Evolutionary conservation across 2,888 invertebrate species (phyloP), one percentile per base, ranked within the genome.

Genomic region (Agrotis segetum): DNA sequence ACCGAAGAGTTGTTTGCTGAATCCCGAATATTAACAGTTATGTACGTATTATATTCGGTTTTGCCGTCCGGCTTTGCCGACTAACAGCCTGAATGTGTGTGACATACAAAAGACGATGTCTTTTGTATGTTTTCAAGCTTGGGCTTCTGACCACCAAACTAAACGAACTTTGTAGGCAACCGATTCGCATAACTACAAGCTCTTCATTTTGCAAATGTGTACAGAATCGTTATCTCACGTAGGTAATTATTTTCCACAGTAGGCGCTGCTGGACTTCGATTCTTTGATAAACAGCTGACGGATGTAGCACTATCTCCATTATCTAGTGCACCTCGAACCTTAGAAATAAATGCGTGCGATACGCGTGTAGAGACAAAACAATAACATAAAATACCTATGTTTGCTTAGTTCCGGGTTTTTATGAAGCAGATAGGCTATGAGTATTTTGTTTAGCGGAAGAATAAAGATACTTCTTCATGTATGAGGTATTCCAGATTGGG

Each of bases 241-340:
- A 50, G 0, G 40, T 59, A 50, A 44, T 71, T 63, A 79, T 68
- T 74, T 67, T 61, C 60, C 75, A 7, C 16, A 44, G n/a, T 24
- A n/a, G 19, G 64, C 19, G 47, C 55, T 0, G 13, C 17, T 46
- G 63, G 56, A 77, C 77, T 68, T 77, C 24, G 60, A 67, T 14
- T 53, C 50, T 52, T 62, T 29, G 77, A 76, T 79, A 71, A 77
- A 50, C 77, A 81, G 66, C 66, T 79, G 77, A 58, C 77, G 77
- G 77, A 79, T 81, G 60, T 71, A 17, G 11, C 34, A 61, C 52
- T 81, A 76, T 75, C 76, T 64, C 56, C 34, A 66, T 29, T 81
- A 76, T 81, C 76, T 71, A 70, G 0, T 63, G 65, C 69, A 62
- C 69, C 58, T 50, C 61, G 81, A 66, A 75, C 77, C 69, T 80